Evolutionary conservation across 2,797 vertebrate genomes (phyloP).

Genomic region (Cryptoprocta ferox): DNA sequence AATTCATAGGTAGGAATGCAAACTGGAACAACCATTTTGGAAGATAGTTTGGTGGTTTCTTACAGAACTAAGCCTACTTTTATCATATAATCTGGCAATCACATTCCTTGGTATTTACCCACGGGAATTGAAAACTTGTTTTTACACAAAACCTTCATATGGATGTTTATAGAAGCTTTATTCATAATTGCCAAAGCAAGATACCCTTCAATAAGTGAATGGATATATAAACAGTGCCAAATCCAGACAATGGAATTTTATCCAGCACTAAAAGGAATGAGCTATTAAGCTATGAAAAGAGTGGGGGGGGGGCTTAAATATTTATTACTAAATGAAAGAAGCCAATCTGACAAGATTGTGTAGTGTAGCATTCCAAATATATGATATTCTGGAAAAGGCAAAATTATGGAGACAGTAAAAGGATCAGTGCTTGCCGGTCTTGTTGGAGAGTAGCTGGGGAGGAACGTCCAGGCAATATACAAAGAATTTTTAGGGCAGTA

Average conservation of each 20-base stretch:
- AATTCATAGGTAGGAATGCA: not conserved
- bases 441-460: not conserved
- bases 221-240: not conserved
- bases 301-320: not conserved
- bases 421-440: not conserved
- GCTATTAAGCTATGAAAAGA: not conserved
- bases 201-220: not conserved
- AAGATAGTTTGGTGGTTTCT: not conserved
- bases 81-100: not conserved
- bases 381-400: not conserved
- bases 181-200: not conserved
- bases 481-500: not conserved
- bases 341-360: not conserved
- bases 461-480: not conserved
- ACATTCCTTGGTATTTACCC: not conserved
- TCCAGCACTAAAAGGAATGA: not conserved
- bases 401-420: not conserved
- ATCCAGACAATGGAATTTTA: not conserved
- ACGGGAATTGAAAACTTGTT: not conserved
- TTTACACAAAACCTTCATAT: not conserved
- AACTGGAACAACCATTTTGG: not conserved
- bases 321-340: not conserved
- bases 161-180: not conserved
- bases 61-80: not conserved
- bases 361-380: not conserved